These are phyloP conservation scores for Dendrolimus houi DNA, from an alignment of 2,888 invertebrate genomes.

Conservation along the genomic window DNA sequence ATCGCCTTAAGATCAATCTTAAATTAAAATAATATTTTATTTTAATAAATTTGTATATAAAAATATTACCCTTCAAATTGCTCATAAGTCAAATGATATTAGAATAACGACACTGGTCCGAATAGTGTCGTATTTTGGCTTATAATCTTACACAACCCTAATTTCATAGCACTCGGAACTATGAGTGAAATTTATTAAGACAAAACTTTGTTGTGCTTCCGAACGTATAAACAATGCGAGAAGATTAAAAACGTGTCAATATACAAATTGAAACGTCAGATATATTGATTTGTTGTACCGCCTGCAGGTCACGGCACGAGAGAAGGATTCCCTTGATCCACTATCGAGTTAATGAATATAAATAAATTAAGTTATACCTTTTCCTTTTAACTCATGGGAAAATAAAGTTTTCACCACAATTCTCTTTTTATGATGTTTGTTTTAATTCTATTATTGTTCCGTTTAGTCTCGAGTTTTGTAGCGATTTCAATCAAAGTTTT, in stretches of 20 bases:
- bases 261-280: slow-evolving; percentile 70
- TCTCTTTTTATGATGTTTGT: no score
- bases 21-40: no score
- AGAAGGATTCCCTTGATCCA: slow-evolving; percentile 25
- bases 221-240: slow-evolving; percentile 60
- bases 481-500: no score
- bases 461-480: no score
- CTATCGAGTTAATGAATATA: slow-evolving; percentile 1
- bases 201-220: slow-evolving; percentile 48
- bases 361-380: slow-evolving; percentile 6
- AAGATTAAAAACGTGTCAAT: slow-evolving; percentile 72
- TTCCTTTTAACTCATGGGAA: neutral
- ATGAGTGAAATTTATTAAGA: slow-evolving; percentile 53
- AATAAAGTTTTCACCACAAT: neutral
- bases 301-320: slow-evolving; percentile 36
- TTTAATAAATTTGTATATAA: no score
- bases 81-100: no score
- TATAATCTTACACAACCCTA: neutral
- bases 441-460: no score
- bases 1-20: no score
- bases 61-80: no score
- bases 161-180: slow-evolving; percentile 33
- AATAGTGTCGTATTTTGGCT: no score
- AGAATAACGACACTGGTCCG: no score
- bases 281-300: slow-evolving; percentile 60